Evolutionary conservation across 2,888 invertebrate species (phyloP), one percentile per base, ranked within the genome.

Genomic region (Mesoligia furuncula): DNA sequence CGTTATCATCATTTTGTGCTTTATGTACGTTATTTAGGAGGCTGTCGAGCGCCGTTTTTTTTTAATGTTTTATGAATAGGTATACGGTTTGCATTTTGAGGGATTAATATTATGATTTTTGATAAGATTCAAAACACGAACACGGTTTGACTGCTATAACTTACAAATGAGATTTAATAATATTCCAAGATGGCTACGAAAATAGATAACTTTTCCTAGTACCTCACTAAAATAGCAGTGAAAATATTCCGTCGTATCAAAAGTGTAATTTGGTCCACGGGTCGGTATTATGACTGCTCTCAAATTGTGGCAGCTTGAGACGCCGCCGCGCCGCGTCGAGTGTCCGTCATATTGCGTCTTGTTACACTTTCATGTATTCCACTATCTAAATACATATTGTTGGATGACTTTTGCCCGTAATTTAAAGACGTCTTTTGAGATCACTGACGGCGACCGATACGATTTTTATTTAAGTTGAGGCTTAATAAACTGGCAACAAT

Each of bases 11-110:
- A 39, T 69, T 78, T 67, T 72, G 64, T 82, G 39, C 71, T 83
- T 88, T 86, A 85, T 81, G 71, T 75, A 11, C 61, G 67, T 81
- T 74, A 74, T 83, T 83, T 83, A 73, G 11, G n/a, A 72, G 54
- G n/a, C 66, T 64, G 66, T 71, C 15, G 15, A 4, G 31, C 8
- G 57, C 57, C 27, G n/a, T 57, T 15, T 31, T 42, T 51, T 36
- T 27, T 0, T 65, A 75, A 69, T 75, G 31, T 64, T 67, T 45
- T 36, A 15, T 13, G 42, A 48, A 59, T n/a, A n/a, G n/a, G n/a
- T 27, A 39, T 0, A 39, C 17, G 57, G 48, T 57, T 7, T 57
- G 15, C 4, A n/a, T 54, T 67, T 27, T 3, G 1, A 66, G 57
- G 31, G 27, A 54, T 45, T 39, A 27, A 17, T 3, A 57, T 36